Base-by-base conservation (phyloP, 92 coral and sea anemone species). In the Porites divaricata region DNA sequence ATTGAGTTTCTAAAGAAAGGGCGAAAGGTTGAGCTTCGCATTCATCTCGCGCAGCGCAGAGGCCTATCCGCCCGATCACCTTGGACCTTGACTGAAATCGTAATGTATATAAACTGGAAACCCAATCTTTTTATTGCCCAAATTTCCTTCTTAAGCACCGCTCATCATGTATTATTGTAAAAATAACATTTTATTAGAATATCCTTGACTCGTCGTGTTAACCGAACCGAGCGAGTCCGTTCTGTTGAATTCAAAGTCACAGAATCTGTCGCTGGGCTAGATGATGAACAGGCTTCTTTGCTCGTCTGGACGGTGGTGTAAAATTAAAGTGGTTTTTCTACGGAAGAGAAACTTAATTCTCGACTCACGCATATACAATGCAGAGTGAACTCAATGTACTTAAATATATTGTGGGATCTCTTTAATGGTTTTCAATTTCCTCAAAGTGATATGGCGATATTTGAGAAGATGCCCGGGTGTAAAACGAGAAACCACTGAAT, bases 391-490 rank as follows among this genome's bases (percentile, higher is more conserved):
- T 80, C 84, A 62, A 51, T 80, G 79, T 76, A 86, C 93, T 86
- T 89, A 86, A 81, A 80, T 86, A 81, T 87, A 77, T 80, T 87
- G 93, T 86, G 94, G 98, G 92, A 74, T 90, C 87, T 73, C 85
- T 78, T 80, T 83, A 82, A 89, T 87, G 94, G 98, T 94, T 94
- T 92, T 92, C 93, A 83, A 90, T 94, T 92, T 94, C 95, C 88
- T 87, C 70, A 68, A 90, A 89, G 95, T 94, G 98, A 92, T 92
- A 94, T 88, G 91, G 77, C 87, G 98, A 87, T 90, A 94, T 92
- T 91, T 94, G 98, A 94, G 98, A 94, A 92, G 90, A 79, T 79
- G 77, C 88, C 87, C 88, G 92, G 83, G 82, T 91, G 96, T 93
- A 93, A 93, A 94, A 85, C 88, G 98, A 94, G 98, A 83, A 93